Percentiles rank a stretch among this genome's conserved stretches.
Conservation (phyloP, 2,888 invertebrate species). For the Neoascia interrupta region DNA sequence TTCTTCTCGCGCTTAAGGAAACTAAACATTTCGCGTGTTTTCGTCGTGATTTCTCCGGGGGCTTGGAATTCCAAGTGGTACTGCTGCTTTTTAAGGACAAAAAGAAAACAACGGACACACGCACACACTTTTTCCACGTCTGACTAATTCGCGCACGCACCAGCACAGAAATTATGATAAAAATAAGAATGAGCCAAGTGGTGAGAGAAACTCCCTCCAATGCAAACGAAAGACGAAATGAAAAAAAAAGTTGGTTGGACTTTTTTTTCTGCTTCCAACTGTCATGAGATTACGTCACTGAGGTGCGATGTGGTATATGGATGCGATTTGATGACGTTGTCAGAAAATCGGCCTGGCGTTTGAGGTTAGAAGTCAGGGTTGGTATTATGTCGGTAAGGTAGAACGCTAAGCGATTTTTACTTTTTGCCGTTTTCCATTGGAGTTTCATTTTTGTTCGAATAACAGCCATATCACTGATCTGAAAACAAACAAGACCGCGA, state of each 20-base stretch:
- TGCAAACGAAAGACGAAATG: slow-evolving; percentile 58
- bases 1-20: slow-evolving; percentile 87
- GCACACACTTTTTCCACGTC: slow-evolving; percentile 56
- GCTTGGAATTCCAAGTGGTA: background rate
- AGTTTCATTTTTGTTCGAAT: background rate
- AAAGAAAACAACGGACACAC: slow-evolving; percentile 52
- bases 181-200: slow-evolving; percentile 67
- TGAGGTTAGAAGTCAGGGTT: slow-evolving; percentile 22
- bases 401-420: background rate
- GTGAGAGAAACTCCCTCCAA: slow-evolving; percentile 57
- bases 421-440: background rate
- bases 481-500: too few relatives aligned
- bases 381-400: slow-evolving; percentile 3
- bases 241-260: slow-evolving; percentile 44
- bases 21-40: slow-evolving; percentile 86
- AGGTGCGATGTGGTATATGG: slow-evolving; percentile 50
- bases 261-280: slow-evolving; percentile 35
- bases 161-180: slow-evolving; percentile 61
- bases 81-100: slow-evolving; percentile 41
- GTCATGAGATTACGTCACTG: slow-evolving; percentile 48
- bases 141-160: slow-evolving; percentile 67
- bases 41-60: slow-evolving; percentile 14
- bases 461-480: background rate
- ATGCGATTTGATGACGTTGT: slow-evolving; percentile 55
- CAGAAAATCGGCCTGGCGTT: slow-evolving; percentile 1